phyloP scores from a whole-genome alignment of 2,113 vertebrate species.

The Solea senegalensis region DNA sequence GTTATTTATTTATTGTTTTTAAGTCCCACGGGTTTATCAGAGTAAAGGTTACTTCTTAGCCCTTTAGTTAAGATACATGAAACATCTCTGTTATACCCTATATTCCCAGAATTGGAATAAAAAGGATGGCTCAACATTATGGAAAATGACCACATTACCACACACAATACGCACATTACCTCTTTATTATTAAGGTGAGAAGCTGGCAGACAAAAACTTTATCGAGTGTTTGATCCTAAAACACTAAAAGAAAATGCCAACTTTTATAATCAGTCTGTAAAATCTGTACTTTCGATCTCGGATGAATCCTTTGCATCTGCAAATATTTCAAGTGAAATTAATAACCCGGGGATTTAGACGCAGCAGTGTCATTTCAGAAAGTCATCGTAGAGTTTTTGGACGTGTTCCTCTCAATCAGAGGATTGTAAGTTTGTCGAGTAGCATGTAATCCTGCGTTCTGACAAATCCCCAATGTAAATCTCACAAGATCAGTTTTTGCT shows the following conservation, averaged over 20 bases:
- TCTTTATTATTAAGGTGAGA: too few species aligned
- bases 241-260: neutral
- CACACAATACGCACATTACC: too few species aligned
- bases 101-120: neutral
- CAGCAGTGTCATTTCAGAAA: slow-evolving; percentile 3
- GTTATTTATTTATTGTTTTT: neutral
- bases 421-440: slow-evolving; percentile 45
- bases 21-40: neutral
- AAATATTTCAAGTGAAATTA: neutral
- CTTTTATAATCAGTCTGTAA: too few species aligned
- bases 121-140: neutral
- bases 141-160: too few species aligned
- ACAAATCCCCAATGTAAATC: slow-evolving; percentile 58
- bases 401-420: slow-evolving; percentile 21
- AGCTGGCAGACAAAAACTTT: too few species aligned
- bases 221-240: too few species aligned
- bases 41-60: neutral
- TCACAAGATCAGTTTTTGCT: slow-evolving; percentile 34
- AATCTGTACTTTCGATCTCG: neutral
- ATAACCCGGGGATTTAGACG: neutral
- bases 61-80: too few species aligned
- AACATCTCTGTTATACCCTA: neutral
- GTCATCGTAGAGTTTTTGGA: slow-evolving; percentile 17
- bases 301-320: neutral
- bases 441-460: slow-evolving; percentile 48